These are phyloP conservation scores for Coelopa pilipes DNA, from an alignment of 2,888 invertebrate species.

Conservation along the genomic window DNA sequence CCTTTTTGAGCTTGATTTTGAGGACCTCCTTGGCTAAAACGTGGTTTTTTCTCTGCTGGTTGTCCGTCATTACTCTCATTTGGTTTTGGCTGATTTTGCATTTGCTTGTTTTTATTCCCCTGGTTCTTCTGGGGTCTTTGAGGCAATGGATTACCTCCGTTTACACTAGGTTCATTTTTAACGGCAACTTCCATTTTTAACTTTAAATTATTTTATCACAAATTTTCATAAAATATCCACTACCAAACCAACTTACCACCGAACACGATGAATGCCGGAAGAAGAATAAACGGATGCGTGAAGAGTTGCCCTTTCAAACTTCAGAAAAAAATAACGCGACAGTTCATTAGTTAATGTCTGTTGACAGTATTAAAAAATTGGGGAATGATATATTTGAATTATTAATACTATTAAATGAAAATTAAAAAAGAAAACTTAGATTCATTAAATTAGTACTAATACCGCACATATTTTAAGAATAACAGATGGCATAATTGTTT, in stretches of 20 bases:
- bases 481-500: too few relatives aligned
- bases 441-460: too few relatives aligned
- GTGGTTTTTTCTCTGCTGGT: constrained; percentile 62
- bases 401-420: too few relatives aligned
- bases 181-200: constrained; percentile 40
- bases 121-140: constrained; percentile 54
- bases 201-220: not conserved
- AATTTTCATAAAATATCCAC: not conserved
- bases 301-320: too few relatives aligned
- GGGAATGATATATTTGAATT: too few relatives aligned
- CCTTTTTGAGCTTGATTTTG: constrained; percentile 37
- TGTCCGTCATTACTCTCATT: constrained; percentile 52
- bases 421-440: too few relatives aligned
- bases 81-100: constrained; percentile 40
- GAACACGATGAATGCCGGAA: constrained; percentile 44
- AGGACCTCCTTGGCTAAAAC: constrained; percentile 57
- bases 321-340: too few relatives aligned
- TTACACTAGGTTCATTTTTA: constrained; percentile 50
- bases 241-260: constrained; percentile 35
- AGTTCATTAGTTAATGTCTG: too few relatives aligned
- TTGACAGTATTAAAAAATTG: too few relatives aligned
- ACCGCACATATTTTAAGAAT: too few relatives aligned
- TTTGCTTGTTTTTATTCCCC: constrained; percentile 44
- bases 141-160: constrained; percentile 54
- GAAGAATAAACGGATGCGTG: constrained; percentile 41